Percentiles rank a stretch among this genome's conserved stretches.
These are phyloP conservation scores for Athetis lepigone DNA, from an alignment of 2,888 invertebrate species.

Conservation along the genomic window DNA sequence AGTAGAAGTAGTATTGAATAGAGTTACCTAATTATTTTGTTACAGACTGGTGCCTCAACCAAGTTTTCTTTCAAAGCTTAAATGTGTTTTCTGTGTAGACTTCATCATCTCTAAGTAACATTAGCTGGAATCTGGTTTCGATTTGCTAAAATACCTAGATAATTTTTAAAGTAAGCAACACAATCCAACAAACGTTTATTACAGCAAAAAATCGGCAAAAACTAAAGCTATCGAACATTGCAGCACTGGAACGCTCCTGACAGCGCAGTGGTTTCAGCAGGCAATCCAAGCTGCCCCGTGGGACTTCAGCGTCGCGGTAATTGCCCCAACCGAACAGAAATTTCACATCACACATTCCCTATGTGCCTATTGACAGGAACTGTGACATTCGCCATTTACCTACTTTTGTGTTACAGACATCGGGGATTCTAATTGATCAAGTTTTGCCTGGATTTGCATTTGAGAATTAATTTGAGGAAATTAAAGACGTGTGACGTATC, in stretches of 20 bases:
- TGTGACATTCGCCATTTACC: slow-evolving; percentile 59
- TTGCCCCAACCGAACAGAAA: slow-evolving; percentile 56
- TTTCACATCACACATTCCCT: slow-evolving; percentile 62
- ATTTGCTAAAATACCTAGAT: too few relatives aligned
- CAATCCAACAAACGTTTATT: not conserved
- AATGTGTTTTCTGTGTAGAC: too few relatives aligned
- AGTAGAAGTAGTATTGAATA: too few relatives aligned
- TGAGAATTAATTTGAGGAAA: slow-evolving; percentile 27
- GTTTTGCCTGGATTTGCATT: slow-evolving; percentile 39
- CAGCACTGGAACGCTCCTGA: slow-evolving; percentile 24
- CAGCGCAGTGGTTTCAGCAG: slow-evolving; percentile 51
- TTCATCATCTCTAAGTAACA: too few relatives aligned
- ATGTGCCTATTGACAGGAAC: slow-evolving; percentile 62
- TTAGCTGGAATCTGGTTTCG: too few relatives aligned
- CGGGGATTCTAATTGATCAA: slow-evolving; percentile 51
- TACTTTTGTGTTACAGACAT: slow-evolving; percentile 56
- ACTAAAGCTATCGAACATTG: slow-evolving; percentile 9
- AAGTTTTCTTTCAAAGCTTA: too few relatives aligned
- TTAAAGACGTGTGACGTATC: slow-evolving; percentile 13
- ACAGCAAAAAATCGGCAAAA: slow-evolving; percentile 5
- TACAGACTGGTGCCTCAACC: too few relatives aligned
- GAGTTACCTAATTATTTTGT: too few relatives aligned
- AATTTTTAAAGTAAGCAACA: not conserved
- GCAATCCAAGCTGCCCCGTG: slow-evolving; percentile 52
- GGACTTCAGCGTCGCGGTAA: slow-evolving; percentile 53